Evolutionary conservation across 2,797 vertebrate species (phyloP).

Genomic region (Chiropotes sagulatus): DNA sequence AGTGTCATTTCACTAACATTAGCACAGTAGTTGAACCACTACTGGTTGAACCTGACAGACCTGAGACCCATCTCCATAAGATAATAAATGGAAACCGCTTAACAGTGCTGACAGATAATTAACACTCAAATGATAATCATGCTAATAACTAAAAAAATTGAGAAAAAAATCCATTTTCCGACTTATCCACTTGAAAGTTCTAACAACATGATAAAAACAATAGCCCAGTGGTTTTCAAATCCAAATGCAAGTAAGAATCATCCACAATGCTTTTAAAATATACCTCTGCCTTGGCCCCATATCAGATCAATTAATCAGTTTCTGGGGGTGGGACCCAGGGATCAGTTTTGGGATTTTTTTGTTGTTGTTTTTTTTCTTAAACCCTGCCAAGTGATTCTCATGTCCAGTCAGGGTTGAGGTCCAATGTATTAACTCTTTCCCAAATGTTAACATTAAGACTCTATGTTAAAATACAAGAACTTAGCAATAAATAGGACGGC

Average conservation of each 20-base stretch:
- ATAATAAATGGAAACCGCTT: slow-evolving; percentile 30
- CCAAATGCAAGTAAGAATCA: background rate
- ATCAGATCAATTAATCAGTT: background rate
- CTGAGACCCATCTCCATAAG: background rate
- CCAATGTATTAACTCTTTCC: background rate
- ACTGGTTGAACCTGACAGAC: background rate
- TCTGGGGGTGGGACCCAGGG: background rate
- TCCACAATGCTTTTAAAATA: slow-evolving; percentile 28
- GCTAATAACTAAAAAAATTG: background rate
- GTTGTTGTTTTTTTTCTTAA: background rate
- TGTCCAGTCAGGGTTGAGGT: background rate
- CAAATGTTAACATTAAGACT: background rate
- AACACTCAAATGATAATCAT: background rate
- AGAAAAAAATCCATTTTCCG: background rate
- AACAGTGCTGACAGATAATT: background rate
- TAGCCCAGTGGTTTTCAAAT: slow-evolving; percentile 5
- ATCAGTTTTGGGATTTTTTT: background rate
- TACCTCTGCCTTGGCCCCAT: background rate
- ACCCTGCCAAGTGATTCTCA: slow-evolving; percentile 11
- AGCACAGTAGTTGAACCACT: background rate
- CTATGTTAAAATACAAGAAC: background rate
- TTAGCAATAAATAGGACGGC: background rate
- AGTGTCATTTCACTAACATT: slow-evolving; percentile 39
- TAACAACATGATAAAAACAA: slow-evolving; percentile 22
- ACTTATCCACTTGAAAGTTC: slow-evolving; percentile 29